phyloP scores from a whole-genome alignment of 2,113 vertebrate genomes.

The Dolichotis patagonum region DNA sequence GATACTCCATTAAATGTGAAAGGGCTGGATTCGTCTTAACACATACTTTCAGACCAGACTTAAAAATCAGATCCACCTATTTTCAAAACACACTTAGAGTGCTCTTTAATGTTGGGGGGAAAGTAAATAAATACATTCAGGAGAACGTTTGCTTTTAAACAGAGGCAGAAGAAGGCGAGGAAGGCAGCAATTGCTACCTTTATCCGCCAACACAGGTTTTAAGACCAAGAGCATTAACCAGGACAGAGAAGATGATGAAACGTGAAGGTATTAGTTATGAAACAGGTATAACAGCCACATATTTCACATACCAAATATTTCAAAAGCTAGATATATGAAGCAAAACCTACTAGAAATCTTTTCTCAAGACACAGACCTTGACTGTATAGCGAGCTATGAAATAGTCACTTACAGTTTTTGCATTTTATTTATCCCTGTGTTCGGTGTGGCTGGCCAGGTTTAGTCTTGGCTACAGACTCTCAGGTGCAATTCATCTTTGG shows the following conservation, averaged over 20 bases:
- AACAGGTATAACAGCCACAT: background rate
- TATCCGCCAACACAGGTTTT: background rate
- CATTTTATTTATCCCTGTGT: background rate
- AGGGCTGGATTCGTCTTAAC: background rate
- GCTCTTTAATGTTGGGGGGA: background rate
- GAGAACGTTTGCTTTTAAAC: background rate
- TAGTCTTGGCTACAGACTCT: background rate
- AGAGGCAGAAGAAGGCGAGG: background rate
- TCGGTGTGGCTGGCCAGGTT: background rate
- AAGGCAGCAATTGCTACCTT: background rate
- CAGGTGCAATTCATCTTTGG: background rate
- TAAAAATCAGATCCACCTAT: background rate
- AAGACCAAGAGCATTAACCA: background rate
- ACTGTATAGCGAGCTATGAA: background rate
- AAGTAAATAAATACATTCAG: background rate
- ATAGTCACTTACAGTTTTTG: background rate
- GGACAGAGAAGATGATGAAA: background rate
- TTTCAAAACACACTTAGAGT: background rate
- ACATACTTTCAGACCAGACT: background rate
- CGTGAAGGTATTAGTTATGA: background rate
- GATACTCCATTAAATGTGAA: background rate
- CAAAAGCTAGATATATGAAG: background rate
- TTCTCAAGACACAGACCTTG: background rate
- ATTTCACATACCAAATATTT: background rate
- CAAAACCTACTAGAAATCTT: background rate